Evolutionary conservation across 35 echinoderm and acorn worm genomes (phyloP).

Genomic region (Lytechinus pictus): DNA sequence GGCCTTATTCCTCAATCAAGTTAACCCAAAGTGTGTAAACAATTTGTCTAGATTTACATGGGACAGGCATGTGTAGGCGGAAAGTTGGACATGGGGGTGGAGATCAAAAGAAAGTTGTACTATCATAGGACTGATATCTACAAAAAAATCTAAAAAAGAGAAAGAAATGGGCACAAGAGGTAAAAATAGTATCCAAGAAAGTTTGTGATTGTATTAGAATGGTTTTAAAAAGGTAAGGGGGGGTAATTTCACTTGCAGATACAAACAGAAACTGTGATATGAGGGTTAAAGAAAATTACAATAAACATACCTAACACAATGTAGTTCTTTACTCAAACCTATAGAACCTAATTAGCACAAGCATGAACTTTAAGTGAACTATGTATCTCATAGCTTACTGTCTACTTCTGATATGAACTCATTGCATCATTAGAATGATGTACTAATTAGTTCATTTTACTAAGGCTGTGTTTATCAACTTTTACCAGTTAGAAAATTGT

Average conservation of each 20-base stretch:
- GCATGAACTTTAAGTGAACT: not conserved
- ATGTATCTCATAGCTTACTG: not conserved
- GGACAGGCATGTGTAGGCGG: constrained; percentile 5
- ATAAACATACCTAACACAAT: not conserved
- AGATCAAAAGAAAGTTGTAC: not conserved
- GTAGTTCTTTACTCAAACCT: too few species aligned
- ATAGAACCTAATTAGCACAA: not conserved
- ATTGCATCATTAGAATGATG: not conserved
- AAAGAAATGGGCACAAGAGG: not conserved
- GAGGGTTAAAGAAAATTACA: not conserved
- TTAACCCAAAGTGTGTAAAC: not conserved
- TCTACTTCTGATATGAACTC: not conserved
- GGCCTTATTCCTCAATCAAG: not conserved
- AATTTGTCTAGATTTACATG: constrained; percentile 4
- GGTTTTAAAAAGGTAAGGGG: not conserved
- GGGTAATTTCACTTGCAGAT: not conserved
- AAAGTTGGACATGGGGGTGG: not conserved
- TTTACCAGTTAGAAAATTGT: not conserved
- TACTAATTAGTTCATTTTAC: too few species aligned
- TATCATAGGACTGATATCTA: not conserved
- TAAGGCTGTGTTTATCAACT: not conserved
- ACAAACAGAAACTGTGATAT: not conserved
- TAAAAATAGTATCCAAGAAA: not conserved
- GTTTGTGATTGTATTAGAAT: not conserved
- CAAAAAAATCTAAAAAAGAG: not conserved